Base-by-base conservation (phyloP, 2,797 vertebrate genomes). In the Crocodylus rhombifer region DNA sequence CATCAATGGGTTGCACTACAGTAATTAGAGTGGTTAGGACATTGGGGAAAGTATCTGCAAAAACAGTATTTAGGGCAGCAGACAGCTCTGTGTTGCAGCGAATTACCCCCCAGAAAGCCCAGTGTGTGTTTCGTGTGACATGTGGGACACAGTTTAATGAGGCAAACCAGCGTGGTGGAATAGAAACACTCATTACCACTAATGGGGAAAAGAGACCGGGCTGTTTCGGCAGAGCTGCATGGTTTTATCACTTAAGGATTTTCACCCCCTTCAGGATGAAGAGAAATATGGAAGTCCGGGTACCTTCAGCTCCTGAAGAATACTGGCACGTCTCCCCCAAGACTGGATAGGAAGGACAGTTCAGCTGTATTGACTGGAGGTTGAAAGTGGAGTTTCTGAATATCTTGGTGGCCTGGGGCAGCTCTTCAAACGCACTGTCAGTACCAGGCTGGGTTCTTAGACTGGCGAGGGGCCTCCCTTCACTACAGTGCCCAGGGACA, bases 221-320 rank as follows among this genome's bases (percentile, higher is more conserved):
- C 14, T 17, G 21, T 36, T 14, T 36, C 18, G 26, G 26, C 2
- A 11, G 10, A 6, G 73, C 73, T 15, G 42, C 36, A 20, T 15
- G 36, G 42, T 55, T 15, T 57, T 14, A 20, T 14, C 25, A 17
- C 23, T 26, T 8, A 13, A 15, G 51, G 12, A 7, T 14, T 6
- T 26, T 3, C 14, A 21, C 28, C 51, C 26, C 73, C 69, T 42
- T 57, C 51, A 26, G 56, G 16, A 9, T 12, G 18, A 6, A 61
- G 71, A 85, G 71, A 56, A 33, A 57, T 13, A 26, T 4, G 42
- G 73, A 51, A 15, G 51, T 21, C 26, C 87, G 87, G 95, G 77
- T 99, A 99, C 99, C 99, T 98, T 99, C 98, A 91, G 98, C 98
- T 96, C 96, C 98, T 6, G 98, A 93, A 69, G 98, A 97, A 91